Conservation (phyloP, 2,113 vertebrate genomes). For the Pomatostomus ruficeps region DNA sequence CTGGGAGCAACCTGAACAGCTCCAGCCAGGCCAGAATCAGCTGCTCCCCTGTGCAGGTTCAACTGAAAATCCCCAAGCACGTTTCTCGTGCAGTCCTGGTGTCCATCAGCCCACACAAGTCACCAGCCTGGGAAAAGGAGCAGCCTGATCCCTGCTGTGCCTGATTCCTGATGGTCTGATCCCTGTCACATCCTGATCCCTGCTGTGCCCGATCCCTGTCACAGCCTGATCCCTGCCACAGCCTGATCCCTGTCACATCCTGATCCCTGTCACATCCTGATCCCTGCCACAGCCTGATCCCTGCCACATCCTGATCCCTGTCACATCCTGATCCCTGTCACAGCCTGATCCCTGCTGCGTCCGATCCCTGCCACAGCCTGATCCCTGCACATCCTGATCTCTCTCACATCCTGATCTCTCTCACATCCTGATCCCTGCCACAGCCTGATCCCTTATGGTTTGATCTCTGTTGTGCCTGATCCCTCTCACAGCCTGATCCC, state of each 20-base stretch:
- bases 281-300: not conserved
- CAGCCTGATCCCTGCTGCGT: not conserved
- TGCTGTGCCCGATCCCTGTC: not conserved
- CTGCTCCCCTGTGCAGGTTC: not conserved
- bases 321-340: not conserved
- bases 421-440: not conserved
- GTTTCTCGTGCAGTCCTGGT: not conserved
- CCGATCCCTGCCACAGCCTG: not conserved
- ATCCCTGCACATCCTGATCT: not conserved
- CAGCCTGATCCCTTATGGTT: too few species aligned
- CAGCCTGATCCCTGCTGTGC: not conserved
- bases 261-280: not conserved
- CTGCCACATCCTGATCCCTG: not conserved
- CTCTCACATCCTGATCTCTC: not conserved
- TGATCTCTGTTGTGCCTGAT: not conserved
- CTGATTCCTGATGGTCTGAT: too few species aligned
- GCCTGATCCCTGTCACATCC: not conserved
- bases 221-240: too few species aligned
- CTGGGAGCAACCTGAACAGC: not conserved
- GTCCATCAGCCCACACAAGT: not conserved
- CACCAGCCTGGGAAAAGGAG: not conserved
- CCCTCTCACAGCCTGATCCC: not conserved
- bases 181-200: not conserved
- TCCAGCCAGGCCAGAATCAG: not conserved
- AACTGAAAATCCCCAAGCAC: not conserved